These are phyloP conservation scores for Emberiza fucata DNA, from an alignment of 2,113 vertebrate genomes.

Conservation along the genomic window DNA sequence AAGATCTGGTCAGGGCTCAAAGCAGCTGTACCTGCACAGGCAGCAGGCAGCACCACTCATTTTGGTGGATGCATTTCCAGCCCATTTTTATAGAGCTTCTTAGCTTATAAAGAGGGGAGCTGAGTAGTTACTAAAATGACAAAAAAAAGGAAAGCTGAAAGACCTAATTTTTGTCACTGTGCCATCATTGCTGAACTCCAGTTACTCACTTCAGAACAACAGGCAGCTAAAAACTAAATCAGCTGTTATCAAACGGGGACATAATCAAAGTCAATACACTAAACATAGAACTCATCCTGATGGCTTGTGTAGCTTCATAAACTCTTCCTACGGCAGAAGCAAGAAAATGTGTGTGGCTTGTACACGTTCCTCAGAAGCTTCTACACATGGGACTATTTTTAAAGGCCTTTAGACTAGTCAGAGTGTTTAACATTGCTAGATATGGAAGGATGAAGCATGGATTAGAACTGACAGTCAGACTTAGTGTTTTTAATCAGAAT, in stretches of 20 bases:
- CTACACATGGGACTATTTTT: not conserved
- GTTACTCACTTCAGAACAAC: not conserved
- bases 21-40: not conserved
- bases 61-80: not conserved
- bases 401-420: not conserved
- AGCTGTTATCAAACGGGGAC: not conserved
- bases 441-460: not conserved
- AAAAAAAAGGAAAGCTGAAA: not conserved
- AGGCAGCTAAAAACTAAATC: not conserved
- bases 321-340: accelerated
- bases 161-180: not conserved
- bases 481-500: slow-evolving; percentile 27
- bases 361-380: not conserved
- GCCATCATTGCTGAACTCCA: not conserved
- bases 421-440: not conserved
- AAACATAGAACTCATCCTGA: not conserved
- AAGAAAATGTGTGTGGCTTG: accelerated
- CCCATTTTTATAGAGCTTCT: not conserved
- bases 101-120: not conserved
- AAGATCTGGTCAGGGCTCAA: not conserved
- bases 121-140: not conserved
- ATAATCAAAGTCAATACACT: not conserved
- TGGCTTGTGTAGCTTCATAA: not conserved
- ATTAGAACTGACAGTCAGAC: slow-evolving; percentile 14
- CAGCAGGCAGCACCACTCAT: not conserved